Percentiles rank a stretch among this genome's conserved stretches.
These are phyloP conservation scores for Neoascia interrupta DNA, from an alignment of 2,888 invertebrate genomes.

Conservation along the genomic window DNA sequence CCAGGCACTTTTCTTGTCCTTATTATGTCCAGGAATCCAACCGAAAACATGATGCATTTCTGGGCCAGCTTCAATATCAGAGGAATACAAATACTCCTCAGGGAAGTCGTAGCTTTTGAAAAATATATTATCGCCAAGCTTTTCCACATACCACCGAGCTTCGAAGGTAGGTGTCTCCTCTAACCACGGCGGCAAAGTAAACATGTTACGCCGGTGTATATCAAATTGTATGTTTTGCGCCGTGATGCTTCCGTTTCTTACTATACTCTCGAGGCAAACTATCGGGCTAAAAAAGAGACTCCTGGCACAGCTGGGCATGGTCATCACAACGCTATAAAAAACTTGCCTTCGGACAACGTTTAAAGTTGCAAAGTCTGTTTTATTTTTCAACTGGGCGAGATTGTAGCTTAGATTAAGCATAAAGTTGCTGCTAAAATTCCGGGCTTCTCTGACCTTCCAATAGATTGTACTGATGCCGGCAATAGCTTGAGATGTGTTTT, in stretches of 20 bases:
- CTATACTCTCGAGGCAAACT: constrained; percentile 18
- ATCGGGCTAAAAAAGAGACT: constrained; percentile 15
- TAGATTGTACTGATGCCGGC: background rate
- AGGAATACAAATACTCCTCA: constrained; percentile 4
- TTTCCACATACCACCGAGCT: constrained; percentile 1
- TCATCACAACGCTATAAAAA: background rate
- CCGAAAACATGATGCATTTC: constrained; percentile 16
- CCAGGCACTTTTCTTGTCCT: constrained; percentile 23
- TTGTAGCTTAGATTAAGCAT: constrained; percentile 6
- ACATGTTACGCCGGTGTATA: background rate
- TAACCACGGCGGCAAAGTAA: background rate
- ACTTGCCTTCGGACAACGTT: background rate
- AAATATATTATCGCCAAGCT: background rate
- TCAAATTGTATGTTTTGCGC: background rate
- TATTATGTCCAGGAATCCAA: constrained; percentile 13
- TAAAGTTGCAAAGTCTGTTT: background rate
- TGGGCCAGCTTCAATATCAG: constrained; percentile 1
- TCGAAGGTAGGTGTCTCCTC: background rate
- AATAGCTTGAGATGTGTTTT: constrained; percentile 12
- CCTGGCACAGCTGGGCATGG: constrained; percentile 5
- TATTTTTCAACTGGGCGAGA: background rate
- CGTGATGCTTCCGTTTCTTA: background rate
- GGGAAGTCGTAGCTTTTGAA: background rate
- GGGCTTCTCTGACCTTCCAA: background rate
- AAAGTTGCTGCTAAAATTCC: background rate